Evolutionary conservation across 2,888 invertebrate genomes (phyloP).

Genomic region (Oscheius sp.): DNA sequence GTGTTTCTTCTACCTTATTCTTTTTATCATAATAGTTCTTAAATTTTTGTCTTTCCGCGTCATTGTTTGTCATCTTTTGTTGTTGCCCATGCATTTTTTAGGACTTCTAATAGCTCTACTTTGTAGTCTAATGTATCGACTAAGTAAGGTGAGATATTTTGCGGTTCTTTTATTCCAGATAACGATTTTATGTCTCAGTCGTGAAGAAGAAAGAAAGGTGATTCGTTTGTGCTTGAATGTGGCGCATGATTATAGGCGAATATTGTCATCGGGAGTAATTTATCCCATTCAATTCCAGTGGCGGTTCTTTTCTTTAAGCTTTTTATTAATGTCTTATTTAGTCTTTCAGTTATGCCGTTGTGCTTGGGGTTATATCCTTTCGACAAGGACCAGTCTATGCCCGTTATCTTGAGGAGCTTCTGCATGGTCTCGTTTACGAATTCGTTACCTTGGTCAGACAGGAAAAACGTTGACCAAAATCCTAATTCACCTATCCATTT

Average conservation of each 20-base stretch:
- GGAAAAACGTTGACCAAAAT: conserved; percentile 23
- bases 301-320: conserved; percentile 31
- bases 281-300: conserved; percentile 37
- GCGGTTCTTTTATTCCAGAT: background rate
- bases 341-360: conserved; percentile 44
- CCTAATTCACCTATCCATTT: conserved; percentile 34
- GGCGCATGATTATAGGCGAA: conserved; percentile 40
- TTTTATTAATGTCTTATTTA: conserved; percentile 32
- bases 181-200: conserved; percentile 33
- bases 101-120: background rate
- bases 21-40: conserved; percentile 30
- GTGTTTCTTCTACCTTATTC: background rate
- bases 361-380: conserved; percentile 40
- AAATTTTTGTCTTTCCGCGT: conserved; percentile 17
- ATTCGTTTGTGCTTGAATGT: conserved; percentile 36
- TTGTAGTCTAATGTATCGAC: conserved; percentile 31
- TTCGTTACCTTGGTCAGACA: conserved; percentile 36
- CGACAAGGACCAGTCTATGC: conserved; percentile 21
- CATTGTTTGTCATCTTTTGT: conserved; percentile 8
- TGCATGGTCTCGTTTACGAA: conserved; percentile 26
- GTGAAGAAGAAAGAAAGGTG: conserved; percentile 33
- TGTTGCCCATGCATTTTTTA: conserved; percentile 6
- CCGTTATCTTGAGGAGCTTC: conserved; percentile 24
- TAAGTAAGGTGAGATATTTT: background rate
- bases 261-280: conserved; percentile 31